These are phyloP conservation scores for Blastobasis lacticolella DNA, from an alignment of 2,888 invertebrate species.

Conservation along the genomic window DNA sequence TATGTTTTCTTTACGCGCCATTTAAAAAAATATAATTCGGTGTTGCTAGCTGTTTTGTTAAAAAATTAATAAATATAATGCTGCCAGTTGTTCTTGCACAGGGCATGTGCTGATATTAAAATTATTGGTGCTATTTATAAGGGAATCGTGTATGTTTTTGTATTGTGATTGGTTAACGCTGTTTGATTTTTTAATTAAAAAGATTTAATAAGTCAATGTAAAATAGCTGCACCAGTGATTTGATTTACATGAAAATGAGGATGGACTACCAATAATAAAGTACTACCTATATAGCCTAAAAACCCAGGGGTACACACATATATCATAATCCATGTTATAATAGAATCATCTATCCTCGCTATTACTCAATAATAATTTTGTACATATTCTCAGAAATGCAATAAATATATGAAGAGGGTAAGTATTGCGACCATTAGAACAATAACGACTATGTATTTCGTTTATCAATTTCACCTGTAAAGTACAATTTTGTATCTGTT, in stretches of 20 bases:
- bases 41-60: constrained; percentile 47
- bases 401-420: too few species aligned
- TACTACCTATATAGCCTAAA: too few species aligned
- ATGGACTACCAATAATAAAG: too few species aligned
- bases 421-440: too few species aligned
- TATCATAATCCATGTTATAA: too few species aligned
- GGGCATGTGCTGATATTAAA: constrained; percentile 55
- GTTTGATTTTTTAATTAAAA: constrained; percentile 5
- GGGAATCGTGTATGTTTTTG: constrained; percentile 40
- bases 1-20: too few species aligned
- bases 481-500: constrained; percentile 44
- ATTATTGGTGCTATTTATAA: constrained; percentile 64
- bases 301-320: too few species aligned
- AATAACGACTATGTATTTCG: too few species aligned
- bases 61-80: constrained; percentile 24
- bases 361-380: too few species aligned
- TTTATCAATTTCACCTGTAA: constrained; percentile 34
- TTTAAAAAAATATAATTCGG: constrained; percentile 21
- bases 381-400: too few species aligned
- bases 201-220: constrained; percentile 2
- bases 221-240: constrained; percentile 31
- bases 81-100: constrained; percentile 38
- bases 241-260: constrained; percentile 24
- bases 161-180: constrained; percentile 23
- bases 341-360: too few species aligned